Conservation (phyloP, 1,140 invertebrate species). For the Drosophila pallidifrons region DNA sequence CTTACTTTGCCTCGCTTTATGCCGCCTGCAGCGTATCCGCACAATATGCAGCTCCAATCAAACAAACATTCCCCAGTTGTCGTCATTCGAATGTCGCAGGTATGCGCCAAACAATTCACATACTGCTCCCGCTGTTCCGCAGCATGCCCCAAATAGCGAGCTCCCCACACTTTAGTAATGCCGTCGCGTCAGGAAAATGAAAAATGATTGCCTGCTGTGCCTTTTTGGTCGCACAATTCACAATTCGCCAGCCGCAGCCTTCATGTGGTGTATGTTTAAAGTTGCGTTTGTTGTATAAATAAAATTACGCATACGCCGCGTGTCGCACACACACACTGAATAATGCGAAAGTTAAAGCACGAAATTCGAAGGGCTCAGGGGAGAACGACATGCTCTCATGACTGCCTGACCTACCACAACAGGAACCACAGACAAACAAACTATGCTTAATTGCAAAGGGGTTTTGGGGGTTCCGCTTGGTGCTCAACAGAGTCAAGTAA, state of each 20-base stretch:
- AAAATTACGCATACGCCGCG: slow-evolving; percentile 51
- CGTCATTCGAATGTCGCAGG: slow-evolving; percentile 16
- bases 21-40: slow-evolving; percentile 6
- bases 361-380: not conserved
- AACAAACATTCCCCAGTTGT: slow-evolving; percentile 1
- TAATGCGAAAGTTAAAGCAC: slow-evolving; percentile 33
- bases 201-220: slow-evolving; percentile 57
- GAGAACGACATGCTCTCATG: slow-evolving; percentile 6
- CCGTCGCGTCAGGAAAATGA: slow-evolving; percentile 57
- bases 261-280: slow-evolving; percentile 34
- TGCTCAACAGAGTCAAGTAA: slow-evolving; percentile 55
- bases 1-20: not conserved
- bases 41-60: not conserved
- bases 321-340: slow-evolving; percentile 6
- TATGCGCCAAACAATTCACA: slow-evolving; percentile 21
- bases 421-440: slow-evolving; percentile 49
- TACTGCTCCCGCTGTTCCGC: not conserved
- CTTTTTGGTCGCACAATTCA: slow-evolving; percentile 25
- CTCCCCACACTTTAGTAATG: slow-evolving; percentile 3
- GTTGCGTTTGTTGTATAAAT: slow-evolving; percentile 39
- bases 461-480: slow-evolving; percentile 29
- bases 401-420: slow-evolving; percentile 51
- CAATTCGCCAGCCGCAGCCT: slow-evolving; percentile 11
- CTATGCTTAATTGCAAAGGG: slow-evolving; percentile 64
- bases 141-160: not conserved